Percentiles rank a stretch among this genome's conserved stretches.
phyloP scores from a whole-genome alignment of 1,140 invertebrate genomes.

The Tribolium madens region DNA sequence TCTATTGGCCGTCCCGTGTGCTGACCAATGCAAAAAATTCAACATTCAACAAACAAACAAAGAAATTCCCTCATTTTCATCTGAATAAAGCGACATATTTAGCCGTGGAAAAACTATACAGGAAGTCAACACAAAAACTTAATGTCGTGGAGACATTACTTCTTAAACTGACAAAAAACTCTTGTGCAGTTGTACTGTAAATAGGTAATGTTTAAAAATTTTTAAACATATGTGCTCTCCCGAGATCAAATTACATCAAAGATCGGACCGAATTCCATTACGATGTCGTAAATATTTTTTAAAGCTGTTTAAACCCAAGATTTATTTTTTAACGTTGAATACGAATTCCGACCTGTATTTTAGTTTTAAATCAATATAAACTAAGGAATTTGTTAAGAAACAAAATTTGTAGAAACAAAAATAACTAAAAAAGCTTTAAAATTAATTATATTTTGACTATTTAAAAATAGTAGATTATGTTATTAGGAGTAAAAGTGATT shows the following conservation, averaged over 20 bases:
- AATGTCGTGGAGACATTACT: neutral
- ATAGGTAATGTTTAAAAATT: neutral
- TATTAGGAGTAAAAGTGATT: no score
- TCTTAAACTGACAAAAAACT: neutral
- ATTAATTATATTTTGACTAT: no score
- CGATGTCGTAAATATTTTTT: constrained; percentile 7
- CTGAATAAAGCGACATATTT: neutral
- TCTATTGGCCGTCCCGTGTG: neutral
- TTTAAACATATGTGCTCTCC: neutral
- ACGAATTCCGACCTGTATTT: no score
- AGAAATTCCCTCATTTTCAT: neutral
- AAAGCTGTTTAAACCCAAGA: neutral
- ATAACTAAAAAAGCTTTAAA: no score
- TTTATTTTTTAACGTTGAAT: neutral
- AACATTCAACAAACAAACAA: neutral
- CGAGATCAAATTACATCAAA: constrained; percentile 8
- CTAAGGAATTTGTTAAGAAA: no score
- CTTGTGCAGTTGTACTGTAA: neutral
- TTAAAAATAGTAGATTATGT: no score
- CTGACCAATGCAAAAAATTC: neutral
- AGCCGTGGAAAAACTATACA: neutral
- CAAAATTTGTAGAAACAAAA: no score
- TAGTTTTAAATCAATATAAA: no score
- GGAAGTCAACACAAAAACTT: neutral
- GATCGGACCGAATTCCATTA: constrained; percentile 12